Evolutionary conservation across 2,113 vertebrate species (phyloP), one percentile per base, ranked within the genome.

Genomic region (Opisthocomus hoazin): DNA sequence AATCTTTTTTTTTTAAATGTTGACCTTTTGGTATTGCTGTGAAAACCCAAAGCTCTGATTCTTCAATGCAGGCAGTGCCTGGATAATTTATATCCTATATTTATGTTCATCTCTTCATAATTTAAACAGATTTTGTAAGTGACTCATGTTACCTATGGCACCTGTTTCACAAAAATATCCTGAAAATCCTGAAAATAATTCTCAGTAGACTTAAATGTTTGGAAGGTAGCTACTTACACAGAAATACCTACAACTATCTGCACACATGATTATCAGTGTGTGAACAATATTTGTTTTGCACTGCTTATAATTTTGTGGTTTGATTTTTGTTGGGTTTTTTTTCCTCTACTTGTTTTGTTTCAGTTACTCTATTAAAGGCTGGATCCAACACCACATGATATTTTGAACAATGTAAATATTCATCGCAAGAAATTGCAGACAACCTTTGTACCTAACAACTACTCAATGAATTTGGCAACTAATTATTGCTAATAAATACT

Each of bases 381-480:
- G 4, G 15, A 73, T 75, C 43, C 45, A 84, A 26, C 15, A 66
- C 10, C 30, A 36, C 36, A 50, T 29, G 58, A 70, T 7, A 88
- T 84, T 84, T 75, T 93, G 34, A n/a, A 24, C 36, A n/a, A 66
- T 30, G 56, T 86, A 78, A 94, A 92, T 90, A 95, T 90, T 95
- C 82, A 90, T 71, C 37, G 39, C 2, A 1, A 90, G 45, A 85
- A 92, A 77, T 37, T 46, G 60, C 64, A 95, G 84, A 65, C 54
- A 88, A 43, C 23, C 43, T 1, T 27, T 43, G 37, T 32, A 41
- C 66, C 43, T 87, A 84, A 84, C 36, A 92, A 75, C 69, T 66
- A 48, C 24, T 22, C 56, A 89, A 84, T 39, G 39, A 24, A 75
- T 78, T 84, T 70, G 39, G 51, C 48, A 84, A 86, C 73, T 81